Conservation (phyloP, 1,140 invertebrate genomes). For the Magallana ariakensis region DNA sequence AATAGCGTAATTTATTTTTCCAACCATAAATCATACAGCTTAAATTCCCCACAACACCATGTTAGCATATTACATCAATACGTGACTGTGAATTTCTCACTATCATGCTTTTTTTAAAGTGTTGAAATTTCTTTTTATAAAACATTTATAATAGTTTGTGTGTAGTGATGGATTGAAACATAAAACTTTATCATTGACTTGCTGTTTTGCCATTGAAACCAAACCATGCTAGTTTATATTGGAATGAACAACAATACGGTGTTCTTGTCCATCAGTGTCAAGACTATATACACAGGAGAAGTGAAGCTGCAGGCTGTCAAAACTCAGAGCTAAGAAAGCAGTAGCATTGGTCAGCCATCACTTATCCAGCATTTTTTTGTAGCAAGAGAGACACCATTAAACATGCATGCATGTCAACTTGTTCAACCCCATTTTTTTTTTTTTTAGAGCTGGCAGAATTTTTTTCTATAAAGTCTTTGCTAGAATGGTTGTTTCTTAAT, state of each 20-base stretch:
- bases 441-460: background rate
- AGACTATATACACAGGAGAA: background rate
- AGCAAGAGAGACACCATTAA: background rate
- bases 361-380: background rate
- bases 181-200: background rate
- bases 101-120: background rate
- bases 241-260: background rate
- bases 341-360: background rate
- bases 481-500: background rate
- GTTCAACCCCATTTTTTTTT: too few relatives aligned
- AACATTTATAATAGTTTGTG: background rate
- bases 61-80: background rate
- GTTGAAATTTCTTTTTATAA: background rate
- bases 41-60: background rate
- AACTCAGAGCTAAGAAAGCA: background rate
- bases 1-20: background rate
- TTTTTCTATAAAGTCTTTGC: background rate
- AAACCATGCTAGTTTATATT: slow-evolving; percentile 1
- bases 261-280: slow-evolving; percentile 20
- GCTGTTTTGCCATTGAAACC: background rate
- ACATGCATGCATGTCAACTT: slow-evolving; percentile 1
- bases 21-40: background rate
- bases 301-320: background rate
- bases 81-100: background rate
- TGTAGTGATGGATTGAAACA: background rate